Evolutionary conservation across 2,797 vertebrate species (phyloP).

Genomic region (Streptopelia turtur): DNA sequence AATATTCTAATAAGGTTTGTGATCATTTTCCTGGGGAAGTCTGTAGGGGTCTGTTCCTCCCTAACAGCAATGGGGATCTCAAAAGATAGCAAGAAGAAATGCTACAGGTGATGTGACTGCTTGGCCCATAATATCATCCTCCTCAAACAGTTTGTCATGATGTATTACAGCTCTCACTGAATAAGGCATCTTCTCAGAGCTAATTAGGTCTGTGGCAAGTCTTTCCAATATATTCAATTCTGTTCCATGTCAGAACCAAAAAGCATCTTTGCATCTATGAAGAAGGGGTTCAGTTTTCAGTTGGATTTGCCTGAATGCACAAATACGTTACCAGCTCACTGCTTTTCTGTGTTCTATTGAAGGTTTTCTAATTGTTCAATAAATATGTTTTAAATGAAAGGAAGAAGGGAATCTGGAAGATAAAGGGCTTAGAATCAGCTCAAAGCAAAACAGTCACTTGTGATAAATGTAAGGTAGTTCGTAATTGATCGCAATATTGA

Average conservation of each 20-base stretch:
- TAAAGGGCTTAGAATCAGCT: conserved; percentile 44
- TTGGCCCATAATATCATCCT: neutral
- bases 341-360: neutral
- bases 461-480: conserved; percentile 51
- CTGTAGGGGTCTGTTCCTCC: neutral
- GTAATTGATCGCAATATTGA: conserved; percentile 51
- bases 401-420: neutral
- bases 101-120: rapidly evolving
- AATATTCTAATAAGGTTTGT: neutral
- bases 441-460: conserved; percentile 47
- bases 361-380: conserved; percentile 27
- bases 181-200: neutral
- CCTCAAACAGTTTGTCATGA: neutral
- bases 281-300: neutral
- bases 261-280: neutral
- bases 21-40: neutral
- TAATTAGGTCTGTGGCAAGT: neutral
- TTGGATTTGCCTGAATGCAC: neutral
- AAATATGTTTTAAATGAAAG: neutral
- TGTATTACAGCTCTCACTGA: neutral
- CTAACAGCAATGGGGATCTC: neutral
- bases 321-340: neutral
- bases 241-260: neutral
- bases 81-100: neutral
- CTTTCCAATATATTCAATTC: neutral